A percentile compares a stretch with the other conserved stretches of the same genome.
Conservation (phyloP, 2,888 invertebrate species). For the Capitulum mitella region DNA sequence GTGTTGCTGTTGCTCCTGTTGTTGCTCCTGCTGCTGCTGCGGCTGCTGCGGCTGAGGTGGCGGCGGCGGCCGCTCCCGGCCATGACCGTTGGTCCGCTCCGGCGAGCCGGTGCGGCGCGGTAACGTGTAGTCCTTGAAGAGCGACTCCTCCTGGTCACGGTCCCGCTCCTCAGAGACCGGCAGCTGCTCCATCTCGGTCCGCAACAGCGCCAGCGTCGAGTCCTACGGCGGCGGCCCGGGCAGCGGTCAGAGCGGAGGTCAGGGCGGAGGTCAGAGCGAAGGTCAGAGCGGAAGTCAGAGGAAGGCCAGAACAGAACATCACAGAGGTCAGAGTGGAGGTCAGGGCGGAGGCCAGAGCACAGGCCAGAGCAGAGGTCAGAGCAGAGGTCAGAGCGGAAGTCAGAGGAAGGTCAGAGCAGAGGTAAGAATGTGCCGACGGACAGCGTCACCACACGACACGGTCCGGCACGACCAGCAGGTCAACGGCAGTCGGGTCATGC, state of each 20-base stretch:
- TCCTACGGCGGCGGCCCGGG: not conserved
- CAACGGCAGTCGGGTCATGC: too few relatives aligned
- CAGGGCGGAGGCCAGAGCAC: too few relatives aligned
- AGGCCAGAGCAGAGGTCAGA: not conserved
- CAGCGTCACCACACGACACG: too few relatives aligned
- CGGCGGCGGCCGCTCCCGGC: slow-evolving; percentile 59
- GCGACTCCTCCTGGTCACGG: not conserved
- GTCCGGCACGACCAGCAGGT: too few relatives aligned
- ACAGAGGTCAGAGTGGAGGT: not conserved
- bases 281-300: too few relatives aligned
- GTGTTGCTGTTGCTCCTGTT: too few relatives aligned
- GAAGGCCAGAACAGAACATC: too few relatives aligned
- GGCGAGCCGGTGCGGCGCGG: not conserved
- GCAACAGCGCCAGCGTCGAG: not conserved
- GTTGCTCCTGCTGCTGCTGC: too few relatives aligned
- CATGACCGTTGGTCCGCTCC: slow-evolving; percentile 58
- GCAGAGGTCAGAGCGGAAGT: not conserved
- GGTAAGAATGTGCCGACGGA: too few relatives aligned
- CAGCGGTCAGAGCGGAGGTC: not conserved
- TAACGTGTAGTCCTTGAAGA: slow-evolving; percentile 15
- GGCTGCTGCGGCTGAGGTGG: too few relatives aligned
- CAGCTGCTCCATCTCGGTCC: not conserved
- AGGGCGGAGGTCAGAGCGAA: too few relatives aligned
- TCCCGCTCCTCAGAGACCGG: not conserved
- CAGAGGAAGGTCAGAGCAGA: too few relatives aligned